Base-by-base conservation (phyloP, 2,797 vertebrate genomes). In the Chloroceryle amazona region DNA sequence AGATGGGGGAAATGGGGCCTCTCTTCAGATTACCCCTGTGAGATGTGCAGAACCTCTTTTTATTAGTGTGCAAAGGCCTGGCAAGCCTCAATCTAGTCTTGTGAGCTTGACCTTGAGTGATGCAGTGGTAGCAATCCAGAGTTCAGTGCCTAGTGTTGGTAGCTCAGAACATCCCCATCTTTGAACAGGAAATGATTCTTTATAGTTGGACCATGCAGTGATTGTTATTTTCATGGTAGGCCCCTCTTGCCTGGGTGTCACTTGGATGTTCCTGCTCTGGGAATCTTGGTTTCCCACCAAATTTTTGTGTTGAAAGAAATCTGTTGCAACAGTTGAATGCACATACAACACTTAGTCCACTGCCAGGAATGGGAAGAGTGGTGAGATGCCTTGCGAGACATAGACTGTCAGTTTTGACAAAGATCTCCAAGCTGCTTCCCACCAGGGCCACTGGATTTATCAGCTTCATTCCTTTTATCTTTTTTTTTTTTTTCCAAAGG, bases 401-500 rank as follows among this genome's bases (percentile, higher is more conserved):
- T 28, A 41, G 1, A 29, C 7, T 2, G 8, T 63, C 26, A 26
- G 20, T 23, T 18, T 52, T 87, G 71, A 49, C 62, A n/a, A 52
- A 39, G 51, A 28, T 75, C 37, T 93, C 10, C 13, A 65, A 28
- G 18, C 41, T 93, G 47, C 26, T 81, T 94, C n/a, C 39, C 11
- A 11, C 49, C n/a, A 79, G 16, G 6, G 9, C 19, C 17, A 3
- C 31, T 58, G 63, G 29, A 44, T 72, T 81, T 67, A 51, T 81
- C 31, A 75, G 7, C 29, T 62, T 81, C 7, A 26, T 33, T 94
- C 33, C 60, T 78, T 71, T 58, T 70, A 25, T 13, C 10, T 70
- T 21, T 52, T 29, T 52, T 42, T 47, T 26, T 8, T 31, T 83
- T 89, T 78, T 83, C 90, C 90, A 54, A 95, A 99, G 99, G 99